These are phyloP conservation scores for Antheraea assamensis DNA, from an alignment of 2,888 invertebrate genomes.

Conservation along the genomic window DNA sequence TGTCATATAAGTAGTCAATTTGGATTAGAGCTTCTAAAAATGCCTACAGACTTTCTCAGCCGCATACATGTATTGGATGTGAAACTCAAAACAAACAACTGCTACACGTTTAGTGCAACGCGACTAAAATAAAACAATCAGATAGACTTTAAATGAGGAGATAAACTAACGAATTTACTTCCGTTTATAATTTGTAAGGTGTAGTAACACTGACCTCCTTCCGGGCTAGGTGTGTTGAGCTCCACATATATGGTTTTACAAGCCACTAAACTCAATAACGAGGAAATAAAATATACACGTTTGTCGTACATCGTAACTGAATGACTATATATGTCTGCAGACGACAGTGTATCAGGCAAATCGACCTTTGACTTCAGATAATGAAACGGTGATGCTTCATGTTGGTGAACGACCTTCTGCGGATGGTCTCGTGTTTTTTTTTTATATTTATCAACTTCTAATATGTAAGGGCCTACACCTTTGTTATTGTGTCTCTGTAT, in stretches of 20 bases:
- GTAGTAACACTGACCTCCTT: constrained; percentile 58
- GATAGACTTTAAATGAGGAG: not conserved
- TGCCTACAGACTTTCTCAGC: too few species aligned
- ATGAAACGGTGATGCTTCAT: constrained; percentile 34
- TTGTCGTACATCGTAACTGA: constrained; percentile 27
- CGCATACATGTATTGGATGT: too few species aligned
- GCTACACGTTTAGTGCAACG: not conserved
- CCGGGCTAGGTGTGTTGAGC: constrained; percentile 48
- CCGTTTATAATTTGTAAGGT: not conserved
- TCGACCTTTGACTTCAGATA: constrained; percentile 53
- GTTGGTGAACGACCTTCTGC: constrained; percentile 46
- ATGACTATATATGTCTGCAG: constrained; percentile 20
- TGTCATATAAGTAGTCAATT: too few species aligned
- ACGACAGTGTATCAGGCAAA: constrained; percentile 23
- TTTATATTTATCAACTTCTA: not conserved
- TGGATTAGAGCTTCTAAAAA: too few species aligned
- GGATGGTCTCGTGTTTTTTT: constrained; percentile 23
- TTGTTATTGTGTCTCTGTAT: not conserved
- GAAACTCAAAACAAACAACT: not conserved
- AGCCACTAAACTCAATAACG: constrained; percentile 37
- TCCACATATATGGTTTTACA: constrained; percentile 61
- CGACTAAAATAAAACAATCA: not conserved
- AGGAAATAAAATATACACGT: constrained; percentile 36
- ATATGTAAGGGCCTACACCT: not conserved
- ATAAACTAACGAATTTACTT: not conserved